Evolutionary conservation across 2,888 invertebrate species (phyloP).

Genomic region (Branchipolynoe longqiensis): DNA sequence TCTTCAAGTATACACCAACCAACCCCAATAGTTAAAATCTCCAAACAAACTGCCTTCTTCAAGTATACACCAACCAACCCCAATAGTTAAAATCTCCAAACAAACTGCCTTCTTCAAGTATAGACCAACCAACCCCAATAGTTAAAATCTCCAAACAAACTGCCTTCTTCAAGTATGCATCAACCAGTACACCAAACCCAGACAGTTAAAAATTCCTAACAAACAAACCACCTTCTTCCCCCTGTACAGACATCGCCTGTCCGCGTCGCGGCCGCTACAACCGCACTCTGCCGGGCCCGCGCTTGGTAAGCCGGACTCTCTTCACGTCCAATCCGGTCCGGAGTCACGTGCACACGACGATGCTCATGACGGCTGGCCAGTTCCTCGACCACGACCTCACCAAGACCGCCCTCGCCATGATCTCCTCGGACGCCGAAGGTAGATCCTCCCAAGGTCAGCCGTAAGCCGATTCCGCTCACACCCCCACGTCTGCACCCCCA

Average conservation of each 20-base stretch:
- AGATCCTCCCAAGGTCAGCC: slow-evolving; percentile 21
- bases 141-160: too few relatives aligned
- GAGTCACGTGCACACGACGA: slow-evolving; percentile 62
- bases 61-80: too few relatives aligned
- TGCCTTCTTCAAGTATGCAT: too few relatives aligned
- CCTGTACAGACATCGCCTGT: slow-evolving; percentile 21
- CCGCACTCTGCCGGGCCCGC: slow-evolving; percentile 64
- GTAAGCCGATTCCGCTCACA: slow-evolving; percentile 1
- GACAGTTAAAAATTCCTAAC: too few relatives aligned
- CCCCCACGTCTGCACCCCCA: neutral
- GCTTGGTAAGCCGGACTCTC: slow-evolving; percentile 64
- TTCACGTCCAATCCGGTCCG: slow-evolving; percentile 59
- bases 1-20: too few relatives aligned
- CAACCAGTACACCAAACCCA: too few relatives aligned
- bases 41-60: too few relatives aligned
- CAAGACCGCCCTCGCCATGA: slow-evolving; percentile 65
- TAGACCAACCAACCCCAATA: too few relatives aligned
- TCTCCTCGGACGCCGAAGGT: slow-evolving; percentile 53
- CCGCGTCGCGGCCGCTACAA: neutral
- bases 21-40: too few relatives aligned
- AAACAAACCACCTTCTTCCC: too few relatives aligned
- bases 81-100: too few relatives aligned
- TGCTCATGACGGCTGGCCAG: slow-evolving; percentile 70
- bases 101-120: too few relatives aligned
- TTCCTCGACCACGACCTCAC: slow-evolving; percentile 70